Conservation (phyloP, 2,797 vertebrate species). For the Galaxias olidus region DNA sequence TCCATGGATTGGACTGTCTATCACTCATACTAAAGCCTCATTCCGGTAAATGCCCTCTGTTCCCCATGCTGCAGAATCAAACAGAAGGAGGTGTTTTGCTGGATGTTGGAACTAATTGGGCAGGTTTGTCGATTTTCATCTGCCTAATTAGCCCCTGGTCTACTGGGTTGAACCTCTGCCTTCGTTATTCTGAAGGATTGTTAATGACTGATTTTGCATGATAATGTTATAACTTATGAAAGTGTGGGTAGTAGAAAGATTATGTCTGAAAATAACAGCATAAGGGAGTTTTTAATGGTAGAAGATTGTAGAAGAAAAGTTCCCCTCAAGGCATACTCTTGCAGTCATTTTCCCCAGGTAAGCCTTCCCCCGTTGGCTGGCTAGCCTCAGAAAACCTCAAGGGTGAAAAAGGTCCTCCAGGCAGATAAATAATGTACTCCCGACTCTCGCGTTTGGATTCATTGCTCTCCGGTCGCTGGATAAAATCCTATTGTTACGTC, state of each 20-base stretch:
- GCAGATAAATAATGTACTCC: conserved; percentile 73
- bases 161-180: no score
- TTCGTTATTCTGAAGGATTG: no score
- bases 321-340: background rate
- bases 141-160: background rate
- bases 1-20: conserved; percentile 6
- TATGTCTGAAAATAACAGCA: no score
- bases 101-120: no score
- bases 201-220: background rate
- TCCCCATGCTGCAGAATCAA: conserved; percentile 9
- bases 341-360: conserved; percentile 56
- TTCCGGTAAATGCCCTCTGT: conserved; percentile 1
- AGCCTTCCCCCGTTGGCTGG: conserved; percentile 51
- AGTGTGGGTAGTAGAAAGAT: no score
- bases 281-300: no score
- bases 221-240: conserved; percentile 1
- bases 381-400: conserved; percentile 55
- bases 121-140: background rate
- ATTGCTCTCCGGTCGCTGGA: conserved; percentile 40
- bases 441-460: conserved; percentile 43
- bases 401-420: conserved; percentile 54
- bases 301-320: conserved; percentile 11
- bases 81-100: no score
- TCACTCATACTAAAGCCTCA: background rate
- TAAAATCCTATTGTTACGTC: conserved; percentile 66